Conservation (phyloP, 2,888 invertebrate species). For the Cyclophora albipunctata region DNA sequence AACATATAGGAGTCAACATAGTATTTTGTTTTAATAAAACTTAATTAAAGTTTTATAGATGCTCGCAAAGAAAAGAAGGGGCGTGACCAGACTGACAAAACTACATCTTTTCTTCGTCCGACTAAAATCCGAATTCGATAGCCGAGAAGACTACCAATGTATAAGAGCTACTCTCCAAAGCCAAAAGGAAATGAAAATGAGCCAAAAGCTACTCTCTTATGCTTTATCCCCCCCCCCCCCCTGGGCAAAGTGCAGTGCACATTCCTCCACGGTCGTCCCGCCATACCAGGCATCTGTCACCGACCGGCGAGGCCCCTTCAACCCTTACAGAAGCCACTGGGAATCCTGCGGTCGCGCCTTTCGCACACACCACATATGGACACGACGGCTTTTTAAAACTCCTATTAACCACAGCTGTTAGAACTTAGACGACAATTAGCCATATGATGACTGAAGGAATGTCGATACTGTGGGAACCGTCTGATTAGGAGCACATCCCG, state of each 20-base stretch:
- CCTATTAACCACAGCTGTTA: conserved; percentile 31
- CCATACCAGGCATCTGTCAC: conserved; percentile 57
- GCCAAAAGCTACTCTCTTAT: too few relatives aligned
- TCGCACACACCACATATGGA: conserved; percentile 58
- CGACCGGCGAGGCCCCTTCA: conserved; percentile 45
- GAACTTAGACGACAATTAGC: conserved; percentile 36
- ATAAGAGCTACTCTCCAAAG: too few relatives aligned
- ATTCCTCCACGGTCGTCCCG: conserved; percentile 65
- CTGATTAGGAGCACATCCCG: conserved; percentile 1
- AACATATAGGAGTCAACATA: too few relatives aligned
- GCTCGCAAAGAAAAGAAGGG: too few relatives aligned
- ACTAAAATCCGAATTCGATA: too few relatives aligned
- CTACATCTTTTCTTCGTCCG: too few relatives aligned
- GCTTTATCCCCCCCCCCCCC: too few relatives aligned
- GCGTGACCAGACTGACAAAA: too few relatives aligned
- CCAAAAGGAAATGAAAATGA: too few relatives aligned
- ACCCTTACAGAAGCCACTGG: conserved; percentile 31
- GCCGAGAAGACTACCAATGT: too few relatives aligned
- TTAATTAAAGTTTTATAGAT: too few relatives aligned
- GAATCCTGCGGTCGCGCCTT: conserved; percentile 52
- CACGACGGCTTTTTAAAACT: conserved; percentile 38
- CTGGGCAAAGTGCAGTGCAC: conserved; percentile 36
- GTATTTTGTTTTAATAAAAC: too few relatives aligned
- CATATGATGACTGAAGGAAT: conserved; percentile 17
- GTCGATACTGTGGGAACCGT: conserved; percentile 16